A percentile compares a stretch with the other conserved stretches of the same genome.
Evolutionary conservation across 2,797 vertebrate species (phyloP).

Genomic region (Ammospiza maritima): DNA sequence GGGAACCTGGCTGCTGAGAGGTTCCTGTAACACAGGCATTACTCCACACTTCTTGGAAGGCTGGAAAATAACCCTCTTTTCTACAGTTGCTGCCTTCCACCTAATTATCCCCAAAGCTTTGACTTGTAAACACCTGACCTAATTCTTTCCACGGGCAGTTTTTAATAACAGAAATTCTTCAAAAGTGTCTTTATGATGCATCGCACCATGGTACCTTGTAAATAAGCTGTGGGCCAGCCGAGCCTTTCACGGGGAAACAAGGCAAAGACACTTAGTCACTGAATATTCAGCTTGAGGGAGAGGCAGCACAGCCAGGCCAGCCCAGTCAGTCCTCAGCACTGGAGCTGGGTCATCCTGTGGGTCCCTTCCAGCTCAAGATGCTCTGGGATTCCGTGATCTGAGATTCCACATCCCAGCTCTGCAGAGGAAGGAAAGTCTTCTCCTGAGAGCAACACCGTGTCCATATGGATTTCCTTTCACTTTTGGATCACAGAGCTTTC

Average conservation of each 20-base stretch:
- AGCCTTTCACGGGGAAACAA: neutral
- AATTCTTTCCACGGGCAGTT: constrained; percentile 73
- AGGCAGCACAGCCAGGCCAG: neutral
- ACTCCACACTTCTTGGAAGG: constrained; percentile 44
- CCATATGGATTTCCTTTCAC: neutral
- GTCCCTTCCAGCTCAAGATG: neutral
- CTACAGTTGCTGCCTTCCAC: constrained; percentile 55
- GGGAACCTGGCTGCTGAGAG: constrained; percentile 11
- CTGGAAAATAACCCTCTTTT: constrained; percentile 55
- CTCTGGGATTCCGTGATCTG: neutral
- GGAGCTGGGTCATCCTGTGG: neutral
- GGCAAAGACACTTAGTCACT: constrained; percentile 56
- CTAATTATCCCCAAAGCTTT: constrained; percentile 65
- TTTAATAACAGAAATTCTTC: constrained; percentile 72
- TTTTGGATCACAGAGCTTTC: neutral
- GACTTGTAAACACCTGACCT: constrained; percentile 75
- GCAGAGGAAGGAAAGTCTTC: neutral
- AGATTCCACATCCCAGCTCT: neutral
- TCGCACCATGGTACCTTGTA: constrained; percentile 53
- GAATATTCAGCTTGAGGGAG: neutral
- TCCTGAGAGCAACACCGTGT: neutral
- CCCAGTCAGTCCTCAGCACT: neutral
- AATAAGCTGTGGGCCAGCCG: constrained; percentile 25
- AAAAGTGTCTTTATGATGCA: constrained; percentile 75
- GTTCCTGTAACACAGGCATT: neutral